phyloP scores from a whole-genome alignment of 1,140 invertebrate species.

The Sycobia sp. region DNA sequence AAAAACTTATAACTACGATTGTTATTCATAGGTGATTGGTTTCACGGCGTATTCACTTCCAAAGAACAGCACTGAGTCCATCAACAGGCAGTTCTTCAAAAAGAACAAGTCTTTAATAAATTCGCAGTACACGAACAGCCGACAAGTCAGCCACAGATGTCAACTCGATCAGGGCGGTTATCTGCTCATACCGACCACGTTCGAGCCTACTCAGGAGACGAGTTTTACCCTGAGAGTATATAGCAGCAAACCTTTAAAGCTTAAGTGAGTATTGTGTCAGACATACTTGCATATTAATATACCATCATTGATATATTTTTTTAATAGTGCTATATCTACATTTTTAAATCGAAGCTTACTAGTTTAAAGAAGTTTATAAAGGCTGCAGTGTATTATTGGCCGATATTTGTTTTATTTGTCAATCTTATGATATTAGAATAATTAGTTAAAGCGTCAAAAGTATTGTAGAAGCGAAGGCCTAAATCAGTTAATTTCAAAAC shows the following conservation, averaged over 20 bases:
- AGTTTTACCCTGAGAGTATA: conserved; percentile 83
- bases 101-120: conserved; percentile 87
- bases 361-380: no score
- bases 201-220: conserved; percentile 88
- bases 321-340: no score
- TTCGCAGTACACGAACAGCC: conserved; percentile 89
- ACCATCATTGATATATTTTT: no score
- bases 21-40: conserved; percentile 74
- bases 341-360: no score
- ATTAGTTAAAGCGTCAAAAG: no score
- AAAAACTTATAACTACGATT: no score
- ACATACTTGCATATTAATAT: no score
- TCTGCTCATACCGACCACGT: conserved; percentile 87
- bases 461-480: no score
- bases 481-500: no score
- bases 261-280: conserved; percentile 72
- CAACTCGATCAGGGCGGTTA: conserved; percentile 83
- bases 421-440: no score
- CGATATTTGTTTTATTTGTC: no score
- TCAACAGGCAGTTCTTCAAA: conserved; percentile 81
- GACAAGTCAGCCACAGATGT: conserved; percentile 83
- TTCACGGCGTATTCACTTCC: conserved; percentile 85
- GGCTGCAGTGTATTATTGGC: no score
- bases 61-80: conserved; percentile 71
- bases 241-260: conserved; percentile 80